These are phyloP conservation scores for Saturnia pavonia DNA, from an alignment of 2,888 invertebrate genomes.

Conservation along the genomic window DNA sequence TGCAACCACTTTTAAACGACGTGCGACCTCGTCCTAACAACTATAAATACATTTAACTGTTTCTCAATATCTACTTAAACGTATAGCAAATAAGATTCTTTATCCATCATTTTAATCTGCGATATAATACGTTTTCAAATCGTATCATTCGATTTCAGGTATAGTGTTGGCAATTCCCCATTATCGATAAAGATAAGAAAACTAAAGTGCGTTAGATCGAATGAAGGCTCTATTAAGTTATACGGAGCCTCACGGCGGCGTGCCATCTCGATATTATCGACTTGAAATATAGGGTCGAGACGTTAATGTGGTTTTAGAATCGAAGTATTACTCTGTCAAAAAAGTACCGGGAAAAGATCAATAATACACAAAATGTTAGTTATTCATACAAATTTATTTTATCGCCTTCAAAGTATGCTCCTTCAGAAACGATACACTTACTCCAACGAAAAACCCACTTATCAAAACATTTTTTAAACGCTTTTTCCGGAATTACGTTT, in stretches of 20 bases:
- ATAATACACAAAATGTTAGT: no score
- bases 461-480: no score
- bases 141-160: constrained; percentile 28
- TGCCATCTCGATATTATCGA: constrained; percentile 19
- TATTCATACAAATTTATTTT: no score
- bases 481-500: no score
- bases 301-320: constrained; percentile 11
- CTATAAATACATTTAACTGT: neutral
- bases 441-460: no score
- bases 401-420: no score
- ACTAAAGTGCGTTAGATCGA: constrained; percentile 59
- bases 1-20: constrained; percentile 43
- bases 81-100: neutral
- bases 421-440: no score
- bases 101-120: neutral
- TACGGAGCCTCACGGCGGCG: constrained; percentile 27
- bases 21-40: neutral
- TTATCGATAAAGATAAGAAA: constrained; percentile 67
- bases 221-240: constrained; percentile 67
- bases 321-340: neutral
- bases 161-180: constrained; percentile 61
- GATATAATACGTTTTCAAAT: constrained; percentile 1
- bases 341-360: no score
- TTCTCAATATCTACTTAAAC: neutral
- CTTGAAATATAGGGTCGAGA: constrained; percentile 14